A percentile compares a stretch with the other conserved stretches of the same genome.
phyloP scores from a whole-genome alignment of 2,888 invertebrate genomes.

The Biston betularia region DNA sequence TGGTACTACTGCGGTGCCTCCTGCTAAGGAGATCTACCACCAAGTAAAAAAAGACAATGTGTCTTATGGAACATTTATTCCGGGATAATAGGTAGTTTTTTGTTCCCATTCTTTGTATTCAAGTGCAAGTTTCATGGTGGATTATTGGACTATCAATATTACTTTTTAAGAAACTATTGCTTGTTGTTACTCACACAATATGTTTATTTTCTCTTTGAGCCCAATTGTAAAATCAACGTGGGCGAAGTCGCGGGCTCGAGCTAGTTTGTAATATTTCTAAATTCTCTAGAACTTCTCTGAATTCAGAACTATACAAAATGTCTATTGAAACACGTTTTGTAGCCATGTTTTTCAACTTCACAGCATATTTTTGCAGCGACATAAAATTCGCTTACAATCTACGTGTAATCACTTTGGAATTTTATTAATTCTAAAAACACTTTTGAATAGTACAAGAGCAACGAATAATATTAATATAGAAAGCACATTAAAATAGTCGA shows the following conservation, averaged over 20 bases:
- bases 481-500: slow-evolving; percentile 8
- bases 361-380: not conserved
- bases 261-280: not conserved
- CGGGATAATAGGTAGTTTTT: too few relatives aligned
- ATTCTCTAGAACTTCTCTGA: not conserved
- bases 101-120: too few relatives aligned
- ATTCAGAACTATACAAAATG: not conserved
- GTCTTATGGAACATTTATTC: too few relatives aligned
- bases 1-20: too few relatives aligned
- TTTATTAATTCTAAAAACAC: not conserved
- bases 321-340: not conserved
- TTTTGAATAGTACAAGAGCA: not conserved
- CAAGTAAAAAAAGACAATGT: too few relatives aligned
- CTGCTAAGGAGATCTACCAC: too few relatives aligned
- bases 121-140: too few relatives aligned
- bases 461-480: slow-evolving; percentile 5
- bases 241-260: too few relatives aligned
- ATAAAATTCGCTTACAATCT: not conserved
- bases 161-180: too few relatives aligned
- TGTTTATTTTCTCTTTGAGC: too few relatives aligned
- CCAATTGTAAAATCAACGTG: not conserved
- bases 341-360: not conserved
- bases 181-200: too few relatives aligned
- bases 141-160: too few relatives aligned
- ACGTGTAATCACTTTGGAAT: slow-evolving; percentile 4